A percentile compares a stretch with the other conserved stretches of the same genome.
These are phyloP conservation scores for Arnoldichthys spilopterus DNA, from an alignment of 2,797 vertebrate genomes.

Conservation along the genomic window DNA sequence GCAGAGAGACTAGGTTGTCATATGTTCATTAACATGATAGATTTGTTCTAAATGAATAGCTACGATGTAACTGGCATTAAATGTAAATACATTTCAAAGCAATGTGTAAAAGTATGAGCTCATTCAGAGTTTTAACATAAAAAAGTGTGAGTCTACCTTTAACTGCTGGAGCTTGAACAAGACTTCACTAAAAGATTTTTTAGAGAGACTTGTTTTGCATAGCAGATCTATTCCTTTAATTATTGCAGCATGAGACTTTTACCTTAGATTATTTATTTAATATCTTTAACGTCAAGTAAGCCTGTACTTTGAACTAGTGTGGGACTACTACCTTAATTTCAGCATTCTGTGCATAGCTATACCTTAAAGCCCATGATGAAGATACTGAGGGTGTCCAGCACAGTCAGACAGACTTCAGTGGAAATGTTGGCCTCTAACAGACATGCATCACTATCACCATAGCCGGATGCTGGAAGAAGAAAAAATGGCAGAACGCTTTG, in stretches of 20 bases:
- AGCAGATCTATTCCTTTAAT: too few species aligned
- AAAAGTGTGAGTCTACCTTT: neutral
- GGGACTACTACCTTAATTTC: neutral
- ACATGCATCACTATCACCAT: slow-evolving; percentile 90
- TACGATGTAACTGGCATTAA: neutral
- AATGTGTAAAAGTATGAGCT: neutral
- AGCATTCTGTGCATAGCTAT: slow-evolving; percentile 10
- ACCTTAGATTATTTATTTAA: too few species aligned
- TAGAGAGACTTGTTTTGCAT: neutral
- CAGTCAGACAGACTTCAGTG: slow-evolving; percentile 94
- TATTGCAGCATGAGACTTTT: too few species aligned
- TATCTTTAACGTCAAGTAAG: neutral
- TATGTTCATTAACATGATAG: neutral
- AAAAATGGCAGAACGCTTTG: slow-evolving; percentile 21
- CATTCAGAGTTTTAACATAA: neutral
- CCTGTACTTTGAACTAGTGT: neutral
- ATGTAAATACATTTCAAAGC: neutral
- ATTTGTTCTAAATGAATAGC: neutral
- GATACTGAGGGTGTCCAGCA: slow-evolving; percentile 91
- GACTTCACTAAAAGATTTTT: too few species aligned
- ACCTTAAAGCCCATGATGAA: slow-evolving; percentile 98
- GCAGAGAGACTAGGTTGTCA: neutral
- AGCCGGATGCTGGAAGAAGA: slow-evolving; percentile 83
- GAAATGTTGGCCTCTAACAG: slow-evolving; percentile 94
- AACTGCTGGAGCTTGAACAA: neutral